Base-by-base conservation (phyloP, 2,888 invertebrate genomes). In the Odiellus spinosus region DNA sequence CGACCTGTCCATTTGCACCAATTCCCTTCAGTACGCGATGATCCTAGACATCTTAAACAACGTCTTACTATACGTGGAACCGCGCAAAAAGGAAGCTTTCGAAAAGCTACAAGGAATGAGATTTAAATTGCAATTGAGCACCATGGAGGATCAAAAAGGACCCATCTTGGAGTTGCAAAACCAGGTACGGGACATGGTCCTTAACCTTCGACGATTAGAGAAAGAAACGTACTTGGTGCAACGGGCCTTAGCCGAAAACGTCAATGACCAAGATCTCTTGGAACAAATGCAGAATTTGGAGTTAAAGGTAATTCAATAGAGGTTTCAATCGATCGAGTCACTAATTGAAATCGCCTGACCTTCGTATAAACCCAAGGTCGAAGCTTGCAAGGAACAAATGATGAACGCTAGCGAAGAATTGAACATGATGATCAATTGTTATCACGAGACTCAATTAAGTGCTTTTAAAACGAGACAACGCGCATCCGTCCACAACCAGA, bases 1-100 rank as follows among this genome's bases (percentile, higher is more conserved):
- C 64, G 96, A 96, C 69, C 73, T 98, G 33, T 91, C 55, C 21
- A 52, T 58, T 14, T 54, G 51, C 41, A 59, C 56, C 8, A 59
- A 56, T 46, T 55, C 56, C 62, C 59, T 66, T 17, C 74, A 90
- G 77, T 96, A 95, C 66, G 85, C 84, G 2, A 95, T 96, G 88
- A 77, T 98, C 35, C 71, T 98, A 59, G 98, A 98, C 67, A 84
- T 98, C 58, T 85, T 99, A 3, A 98, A 99, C 71, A 95, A 96
- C 71, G 74, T 99, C 26, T 71, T 98, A 45, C 73, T 99, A 1
- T 93, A 90, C 67, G 91, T 96, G 47, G 96, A 96, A 66, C 95
- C 96, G 0, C 84, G 87, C 61, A 75, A 93, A 46, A 86, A 93
- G 58, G 84, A 90, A 61, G 85, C 86, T 8, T 73, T 82, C 55